Evolutionary conservation across 64 coral and sea anemone species (phyloP), one percentile per base, ranked within the genome.

Genomic region (Pocillopora verrucosa): DNA sequence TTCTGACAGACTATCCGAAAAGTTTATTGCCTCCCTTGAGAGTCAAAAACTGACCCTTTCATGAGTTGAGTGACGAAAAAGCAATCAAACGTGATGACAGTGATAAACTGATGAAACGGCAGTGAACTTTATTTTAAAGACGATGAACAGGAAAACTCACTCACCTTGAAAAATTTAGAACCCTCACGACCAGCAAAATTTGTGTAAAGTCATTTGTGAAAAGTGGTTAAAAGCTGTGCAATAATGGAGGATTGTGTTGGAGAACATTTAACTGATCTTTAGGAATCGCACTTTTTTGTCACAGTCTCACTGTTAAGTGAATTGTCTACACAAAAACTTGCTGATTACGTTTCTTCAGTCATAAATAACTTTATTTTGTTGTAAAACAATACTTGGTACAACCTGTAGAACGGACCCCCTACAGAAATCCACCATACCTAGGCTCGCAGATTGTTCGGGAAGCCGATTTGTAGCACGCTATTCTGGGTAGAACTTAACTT

Each of bases 381-480:
- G 58, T 17, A 25, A 81, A 63, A 34, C 79, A 35, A 36, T 81
- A 15, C 19, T 70, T n/a, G 1, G 0, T 17, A 12, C 25, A 80
- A 26, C n/a, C 19, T 30, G 13, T 3, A 81, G 62, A 56, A 11
- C 7, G 19, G 22, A 24, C 67, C 67, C 2, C 20, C n/a, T 25
- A 51, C 9, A 51, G 20, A 19, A 3, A 36, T 75, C 16, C 37
- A 62, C 35, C 1, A 25, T 20, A 10, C 65, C 19, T 7, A 51
- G 41, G 3, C 41, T 51, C 7, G 1, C 10, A 10, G n/a, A 45
- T 85, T 72, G 22, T 22, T 45, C 17, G 25, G 34, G 37, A 85
- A 85, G 64, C 35, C 41, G 82, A 85, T 85, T 85, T 85, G 22
- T 72, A 65, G 64, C 63, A 1, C 16, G 56, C 72, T 85, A 65